Conservation (phyloP, 2,888 invertebrate species). For the Cephonodes hylas region DNA sequence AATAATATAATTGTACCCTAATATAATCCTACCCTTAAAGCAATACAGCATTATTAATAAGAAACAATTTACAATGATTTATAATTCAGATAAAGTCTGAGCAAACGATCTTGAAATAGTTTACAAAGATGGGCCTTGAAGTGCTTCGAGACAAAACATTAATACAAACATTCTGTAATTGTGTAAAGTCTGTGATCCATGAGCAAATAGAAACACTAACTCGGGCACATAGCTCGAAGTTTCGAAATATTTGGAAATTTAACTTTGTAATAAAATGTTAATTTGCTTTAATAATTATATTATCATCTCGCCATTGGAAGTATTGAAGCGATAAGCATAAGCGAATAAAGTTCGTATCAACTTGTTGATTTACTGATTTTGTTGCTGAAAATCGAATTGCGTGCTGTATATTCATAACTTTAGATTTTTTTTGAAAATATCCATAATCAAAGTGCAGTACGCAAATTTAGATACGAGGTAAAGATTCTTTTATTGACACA, state of each 20-base stretch:
- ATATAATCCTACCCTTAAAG: too few relatives aligned
- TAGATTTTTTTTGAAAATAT: too few relatives aligned
- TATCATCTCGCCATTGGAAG: background rate
- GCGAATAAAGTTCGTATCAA: background rate
- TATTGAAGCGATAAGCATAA: background rate
- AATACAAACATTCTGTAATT: background rate
- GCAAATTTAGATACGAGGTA: too few relatives aligned
- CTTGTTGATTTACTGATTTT: background rate
- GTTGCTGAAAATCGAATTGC: background rate
- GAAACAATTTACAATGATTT: background rate
- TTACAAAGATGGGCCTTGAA: background rate
- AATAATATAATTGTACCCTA: too few relatives aligned
- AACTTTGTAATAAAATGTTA: background rate
- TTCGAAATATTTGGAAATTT: background rate
- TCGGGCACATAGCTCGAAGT: background rate
- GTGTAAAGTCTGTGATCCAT: background rate
- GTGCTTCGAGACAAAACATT: background rate
- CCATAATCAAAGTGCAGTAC: too few relatives aligned
- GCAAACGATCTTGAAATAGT: background rate
- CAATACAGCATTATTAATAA: background rate
- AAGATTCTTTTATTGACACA: too few relatives aligned
- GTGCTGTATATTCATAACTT: too few relatives aligned
- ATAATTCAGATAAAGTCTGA: background rate
- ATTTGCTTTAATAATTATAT: background rate
- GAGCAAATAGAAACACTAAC: background rate